phyloP scores from a whole-genome alignment of 2,113 vertebrate species.

The Fregata magnificens region DNA sequence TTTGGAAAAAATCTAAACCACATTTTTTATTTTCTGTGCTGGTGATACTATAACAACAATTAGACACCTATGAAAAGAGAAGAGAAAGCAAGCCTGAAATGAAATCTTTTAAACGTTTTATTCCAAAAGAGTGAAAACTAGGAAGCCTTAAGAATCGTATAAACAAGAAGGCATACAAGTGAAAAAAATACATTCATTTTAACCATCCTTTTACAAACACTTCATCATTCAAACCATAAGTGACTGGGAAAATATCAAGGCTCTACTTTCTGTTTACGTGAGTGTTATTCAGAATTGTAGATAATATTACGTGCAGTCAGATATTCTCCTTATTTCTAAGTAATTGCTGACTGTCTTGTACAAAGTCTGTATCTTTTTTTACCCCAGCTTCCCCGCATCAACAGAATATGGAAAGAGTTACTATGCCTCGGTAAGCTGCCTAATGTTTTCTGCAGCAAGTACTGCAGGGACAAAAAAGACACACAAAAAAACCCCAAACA shows the following conservation, averaged over 20 bases:
- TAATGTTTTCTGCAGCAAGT: background rate
- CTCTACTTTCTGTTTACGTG: background rate
- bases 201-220: background rate
- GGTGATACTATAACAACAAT: background rate
- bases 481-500: background rate
- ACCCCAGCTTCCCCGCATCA: background rate
- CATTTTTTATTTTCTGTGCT: background rate
- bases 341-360: background rate
- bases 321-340: background rate
- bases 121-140: background rate
- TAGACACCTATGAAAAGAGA: background rate
- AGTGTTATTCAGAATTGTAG: background rate
- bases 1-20: background rate
- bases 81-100: background rate
- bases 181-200: background rate
- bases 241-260: background rate
- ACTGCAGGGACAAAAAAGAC: background rate
- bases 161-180: background rate
- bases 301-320: background rate
- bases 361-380: background rate
- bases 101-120: background rate
- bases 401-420: conserved; percentile 3
- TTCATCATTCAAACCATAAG: background rate
- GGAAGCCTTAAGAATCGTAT: background rate
- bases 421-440: background rate